Conservation (phyloP, 2,113 vertebrate species). For the Isichthys henryi region DNA sequence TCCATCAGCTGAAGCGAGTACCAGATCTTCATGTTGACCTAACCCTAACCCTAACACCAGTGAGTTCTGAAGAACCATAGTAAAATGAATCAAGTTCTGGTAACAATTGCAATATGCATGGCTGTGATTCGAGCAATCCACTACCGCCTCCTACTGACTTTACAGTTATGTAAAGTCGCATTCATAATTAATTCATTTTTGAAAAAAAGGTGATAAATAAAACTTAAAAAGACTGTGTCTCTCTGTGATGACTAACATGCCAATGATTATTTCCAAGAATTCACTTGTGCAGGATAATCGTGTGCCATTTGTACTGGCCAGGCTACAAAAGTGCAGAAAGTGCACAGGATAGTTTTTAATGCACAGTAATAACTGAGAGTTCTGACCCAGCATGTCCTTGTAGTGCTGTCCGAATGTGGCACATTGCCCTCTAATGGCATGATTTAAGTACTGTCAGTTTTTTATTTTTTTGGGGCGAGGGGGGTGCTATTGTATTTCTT, state of each 20-base stretch:
- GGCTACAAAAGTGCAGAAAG: background rate
- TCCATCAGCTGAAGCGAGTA: background rate
- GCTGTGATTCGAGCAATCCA: background rate
- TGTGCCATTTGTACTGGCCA: background rate
- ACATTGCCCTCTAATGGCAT: background rate
- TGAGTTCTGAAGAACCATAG: background rate
- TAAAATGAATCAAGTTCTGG: background rate
- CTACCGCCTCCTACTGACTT: background rate
- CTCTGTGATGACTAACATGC: background rate
- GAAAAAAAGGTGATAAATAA: background rate
- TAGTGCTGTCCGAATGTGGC: background rate
- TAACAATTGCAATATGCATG: background rate
- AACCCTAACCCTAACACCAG: background rate
- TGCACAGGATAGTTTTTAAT: background rate
- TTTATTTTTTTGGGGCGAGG: background rate
- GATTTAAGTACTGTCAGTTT: background rate
- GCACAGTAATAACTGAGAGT: background rate
- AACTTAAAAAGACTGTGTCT: background rate
- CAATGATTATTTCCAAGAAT: background rate
- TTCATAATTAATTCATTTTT: background rate
- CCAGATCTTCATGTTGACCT: background rate
- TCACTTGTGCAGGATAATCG: background rate
- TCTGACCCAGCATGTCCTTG: background rate
- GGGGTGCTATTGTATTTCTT: background rate
- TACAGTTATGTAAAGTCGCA: background rate